A percentile compares a stretch with the other conserved stretches of the same genome.
Conservation (phyloP, 2,113 vertebrate genomes). For the Aythya baeri region DNA sequence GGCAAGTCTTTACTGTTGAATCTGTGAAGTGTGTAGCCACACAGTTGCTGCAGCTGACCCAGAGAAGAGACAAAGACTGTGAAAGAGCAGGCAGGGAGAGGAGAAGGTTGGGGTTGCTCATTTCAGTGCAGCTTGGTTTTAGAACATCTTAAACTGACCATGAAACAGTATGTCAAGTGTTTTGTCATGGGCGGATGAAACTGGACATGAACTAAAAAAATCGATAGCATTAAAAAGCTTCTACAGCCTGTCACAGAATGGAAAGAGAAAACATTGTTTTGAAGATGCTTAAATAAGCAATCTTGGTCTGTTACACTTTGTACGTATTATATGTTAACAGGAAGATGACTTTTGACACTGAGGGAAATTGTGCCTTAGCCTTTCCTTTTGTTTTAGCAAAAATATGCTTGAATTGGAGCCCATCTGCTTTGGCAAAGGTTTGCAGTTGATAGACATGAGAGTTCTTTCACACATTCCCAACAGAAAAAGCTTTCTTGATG, state of each 20-base stretch:
- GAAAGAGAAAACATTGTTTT: background rate
- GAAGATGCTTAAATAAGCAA: background rate
- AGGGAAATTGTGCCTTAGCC: slow-evolving; percentile 23
- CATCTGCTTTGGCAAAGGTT: slow-evolving; percentile 8
- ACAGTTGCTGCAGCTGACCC: background rate
- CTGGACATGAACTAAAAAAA: background rate
- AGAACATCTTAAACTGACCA: background rate
- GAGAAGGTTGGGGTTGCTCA: background rate
- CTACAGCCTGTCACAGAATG: background rate
- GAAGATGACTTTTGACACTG: slow-evolving; percentile 39
- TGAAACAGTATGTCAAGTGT: background rate
- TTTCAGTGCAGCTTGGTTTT: background rate
- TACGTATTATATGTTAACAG: background rate
- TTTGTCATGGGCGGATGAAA: background rate
- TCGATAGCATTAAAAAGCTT: background rate
- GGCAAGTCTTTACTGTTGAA: background rate
- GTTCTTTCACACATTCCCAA: background rate
- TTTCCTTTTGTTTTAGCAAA: slow-evolving; percentile 45
- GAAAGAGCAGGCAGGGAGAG: background rate
- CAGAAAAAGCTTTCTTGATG: background rate
- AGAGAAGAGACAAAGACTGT: background rate
- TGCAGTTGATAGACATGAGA: background rate
- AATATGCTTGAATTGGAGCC: background rate
- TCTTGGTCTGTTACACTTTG: background rate
- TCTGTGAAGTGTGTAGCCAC: fast-evolving